Evolutionary conservation across 1,140 invertebrate genomes (phyloP), one percentile per base, ranked within the genome.

Genomic region (Parasteatoda tepidariorum): DNA sequence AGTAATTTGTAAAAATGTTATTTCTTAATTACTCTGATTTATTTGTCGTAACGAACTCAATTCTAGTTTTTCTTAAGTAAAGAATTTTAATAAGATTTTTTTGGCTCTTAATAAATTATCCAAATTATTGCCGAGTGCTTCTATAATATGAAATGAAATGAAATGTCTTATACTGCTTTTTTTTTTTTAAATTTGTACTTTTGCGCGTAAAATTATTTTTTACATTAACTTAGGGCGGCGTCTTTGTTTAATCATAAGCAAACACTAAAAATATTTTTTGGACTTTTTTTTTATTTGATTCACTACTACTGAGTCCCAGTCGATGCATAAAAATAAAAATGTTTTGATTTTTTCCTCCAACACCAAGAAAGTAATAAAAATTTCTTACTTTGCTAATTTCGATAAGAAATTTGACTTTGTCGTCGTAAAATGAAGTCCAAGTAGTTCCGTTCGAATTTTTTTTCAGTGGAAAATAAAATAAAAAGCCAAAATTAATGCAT

Each of bases 401-500:
- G 54, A 70, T 70, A 71, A 70, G 78, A 82, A 82, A 70, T 82
- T 11, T 55, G 24, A 55, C 55, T 31, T 38, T n/a, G 31, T 54
- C 24, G 22, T 68, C 67, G 67, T 82, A 82, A 82, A 70, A 82
- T 82, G 71, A 82, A 79, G 30, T 61, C 33, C 57, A 71, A 82
- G 68, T 30, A 31, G 66, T 62, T 66, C 55, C 33, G 48, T 71
- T 48, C 31, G 22, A 24, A 67, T 70, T 82, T 82, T 82, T n/a
- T 82, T 70, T 34, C 26, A 15, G 33, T 11, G 22, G 13, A 38
- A 41, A 82, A 82, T 66, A 82, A 82, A 82, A 70, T 82, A 70
- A 82, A 82, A 71, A 82, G 78, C 48, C 76, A 48, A 70, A 82
- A 82, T 82, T 70, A 82, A 71, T 71, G 67, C 67, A 75, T 34